Percentiles rank a stretch among this genome's conserved stretches.
phyloP scores from a whole-genome alignment of 2,797 vertebrate species.

The Allobates femoralis region DNA sequence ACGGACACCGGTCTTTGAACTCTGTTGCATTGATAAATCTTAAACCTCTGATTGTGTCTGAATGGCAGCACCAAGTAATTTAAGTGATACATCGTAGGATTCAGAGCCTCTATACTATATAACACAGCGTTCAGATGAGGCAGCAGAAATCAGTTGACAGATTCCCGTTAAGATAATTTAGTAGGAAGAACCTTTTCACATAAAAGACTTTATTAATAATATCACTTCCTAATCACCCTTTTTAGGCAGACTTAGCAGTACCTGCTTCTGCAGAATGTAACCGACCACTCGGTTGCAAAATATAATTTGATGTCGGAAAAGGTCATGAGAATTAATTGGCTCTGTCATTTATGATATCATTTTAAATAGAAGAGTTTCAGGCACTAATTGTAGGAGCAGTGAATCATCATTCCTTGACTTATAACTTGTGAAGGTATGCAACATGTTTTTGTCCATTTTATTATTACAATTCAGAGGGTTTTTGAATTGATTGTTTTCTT shows the following conservation, averaged over 20 bases:
- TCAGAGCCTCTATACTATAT: too few relatives aligned
- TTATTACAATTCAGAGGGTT: too few relatives aligned
- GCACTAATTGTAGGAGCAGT: slow-evolving; percentile 36
- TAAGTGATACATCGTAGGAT: too few relatives aligned
- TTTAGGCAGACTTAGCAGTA: slow-evolving; percentile 13
- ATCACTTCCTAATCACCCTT: background rate
- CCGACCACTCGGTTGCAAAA: slow-evolving; percentile 34
- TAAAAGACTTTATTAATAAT: background rate
- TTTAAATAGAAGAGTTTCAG: slow-evolving; percentile 32
- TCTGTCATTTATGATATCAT: slow-evolving; percentile 39
- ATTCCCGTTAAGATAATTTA: slow-evolving; percentile 14
- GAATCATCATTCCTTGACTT: slow-evolving; percentile 31
- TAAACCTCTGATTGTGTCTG: too few relatives aligned
- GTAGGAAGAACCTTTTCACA: background rate
- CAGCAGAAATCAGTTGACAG: too few relatives aligned
- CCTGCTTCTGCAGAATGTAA: slow-evolving; percentile 15
- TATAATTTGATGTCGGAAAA: slow-evolving; percentile 22
- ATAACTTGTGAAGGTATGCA: background rate
- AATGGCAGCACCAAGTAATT: too few relatives aligned
- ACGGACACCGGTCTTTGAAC: too few relatives aligned
- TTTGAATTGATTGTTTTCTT: too few relatives aligned
- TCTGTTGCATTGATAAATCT: too few relatives aligned
- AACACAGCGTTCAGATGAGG: too few relatives aligned
- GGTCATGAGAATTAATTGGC: slow-evolving; percentile 44
- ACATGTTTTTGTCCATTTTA: too few relatives aligned